These are phyloP conservation scores for Discoglossus pictus DNA, from an alignment of 2,797 vertebrate species.

Conservation along the genomic window DNA sequence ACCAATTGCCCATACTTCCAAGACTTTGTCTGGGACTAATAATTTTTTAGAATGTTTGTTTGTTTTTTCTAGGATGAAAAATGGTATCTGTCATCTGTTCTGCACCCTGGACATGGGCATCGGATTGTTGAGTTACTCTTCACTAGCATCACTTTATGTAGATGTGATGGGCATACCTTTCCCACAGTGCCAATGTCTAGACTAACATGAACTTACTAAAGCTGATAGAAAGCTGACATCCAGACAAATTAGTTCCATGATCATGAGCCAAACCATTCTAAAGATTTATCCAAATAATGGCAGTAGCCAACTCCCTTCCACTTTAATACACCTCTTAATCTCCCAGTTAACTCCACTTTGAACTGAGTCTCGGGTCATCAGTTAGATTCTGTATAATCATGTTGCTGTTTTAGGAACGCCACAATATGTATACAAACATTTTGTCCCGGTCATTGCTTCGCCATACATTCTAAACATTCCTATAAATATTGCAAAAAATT, in stretches of 20 bases:
- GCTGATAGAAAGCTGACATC: constrained; percentile 62
- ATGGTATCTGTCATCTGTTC: constrained; percentile 52
- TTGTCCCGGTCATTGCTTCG: constrained; percentile 10
- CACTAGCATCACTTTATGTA: constrained; percentile 52
- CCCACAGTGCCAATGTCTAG: constrained; percentile 67
- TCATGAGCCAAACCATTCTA: constrained; percentile 60
- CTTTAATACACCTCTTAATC: constrained; percentile 49
- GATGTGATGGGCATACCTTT: constrained; percentile 54
- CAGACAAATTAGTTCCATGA: constrained; percentile 69
- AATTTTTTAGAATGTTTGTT: too few species aligned
- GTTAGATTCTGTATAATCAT: not conserved
- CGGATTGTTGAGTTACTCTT: too few species aligned
- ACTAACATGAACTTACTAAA: constrained; percentile 59
- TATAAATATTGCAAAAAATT: not conserved
- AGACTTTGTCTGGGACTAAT: too few species aligned
- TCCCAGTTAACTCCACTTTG: constrained; percentile 28
- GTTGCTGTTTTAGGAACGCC: constrained; percentile 18
- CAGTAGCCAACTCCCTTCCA: constrained; percentile 55
- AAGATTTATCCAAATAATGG: constrained; percentile 63
- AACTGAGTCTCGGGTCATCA: constrained; percentile 22
- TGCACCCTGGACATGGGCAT: constrained; percentile 42
- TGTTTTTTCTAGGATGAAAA: too few species aligned
- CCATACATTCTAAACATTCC: not conserved
- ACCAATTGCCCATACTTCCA: too few species aligned
- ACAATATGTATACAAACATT: constrained; percentile 21